These are phyloP conservation scores for Pachypeltis micranthus DNA, from an alignment of 1,140 invertebrate species.

Conservation along the genomic window DNA sequence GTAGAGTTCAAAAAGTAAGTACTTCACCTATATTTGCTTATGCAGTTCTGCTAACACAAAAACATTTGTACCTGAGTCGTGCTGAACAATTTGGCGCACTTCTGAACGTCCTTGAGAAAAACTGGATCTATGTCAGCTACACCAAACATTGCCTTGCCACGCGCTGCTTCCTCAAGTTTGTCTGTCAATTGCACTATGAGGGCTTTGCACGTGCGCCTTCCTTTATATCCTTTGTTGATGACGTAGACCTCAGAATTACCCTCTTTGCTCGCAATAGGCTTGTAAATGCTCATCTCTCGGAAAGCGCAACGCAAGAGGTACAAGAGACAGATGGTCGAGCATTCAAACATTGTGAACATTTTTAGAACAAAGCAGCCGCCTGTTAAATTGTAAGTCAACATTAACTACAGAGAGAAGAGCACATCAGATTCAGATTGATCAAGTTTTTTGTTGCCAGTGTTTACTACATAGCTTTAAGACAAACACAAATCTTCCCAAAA, in stretches of 20 bases:
- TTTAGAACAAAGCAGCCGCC: constrained; percentile 79
- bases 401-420: background rate
- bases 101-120: constrained; percentile 56
- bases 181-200: background rate
- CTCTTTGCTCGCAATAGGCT: constrained; percentile 81
- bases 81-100: constrained; percentile 51
- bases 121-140: constrained; percentile 45
- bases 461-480: too few species aligned
- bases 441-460: too few species aligned
- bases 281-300: constrained; percentile 58
- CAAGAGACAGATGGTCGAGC: constrained; percentile 60
- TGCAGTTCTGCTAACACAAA: background rate
- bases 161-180: constrained; percentile 24
- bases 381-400: constrained; percentile 26
- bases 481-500: too few species aligned
- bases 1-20: too few species aligned
- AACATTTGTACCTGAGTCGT: constrained; percentile 39
- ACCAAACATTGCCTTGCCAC: constrained; percentile 43
- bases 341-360: constrained; percentile 84
- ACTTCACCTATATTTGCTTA: too few species aligned
- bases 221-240: constrained; percentile 56
- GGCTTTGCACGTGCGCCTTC: constrained; percentile 27
- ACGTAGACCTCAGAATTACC: constrained; percentile 91
- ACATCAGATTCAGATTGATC: too few species aligned
- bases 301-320: constrained; percentile 70